Evolutionary conservation across 2,797 vertebrate genomes (phyloP).

Genomic region (Brachyalestes nurse): DNA sequence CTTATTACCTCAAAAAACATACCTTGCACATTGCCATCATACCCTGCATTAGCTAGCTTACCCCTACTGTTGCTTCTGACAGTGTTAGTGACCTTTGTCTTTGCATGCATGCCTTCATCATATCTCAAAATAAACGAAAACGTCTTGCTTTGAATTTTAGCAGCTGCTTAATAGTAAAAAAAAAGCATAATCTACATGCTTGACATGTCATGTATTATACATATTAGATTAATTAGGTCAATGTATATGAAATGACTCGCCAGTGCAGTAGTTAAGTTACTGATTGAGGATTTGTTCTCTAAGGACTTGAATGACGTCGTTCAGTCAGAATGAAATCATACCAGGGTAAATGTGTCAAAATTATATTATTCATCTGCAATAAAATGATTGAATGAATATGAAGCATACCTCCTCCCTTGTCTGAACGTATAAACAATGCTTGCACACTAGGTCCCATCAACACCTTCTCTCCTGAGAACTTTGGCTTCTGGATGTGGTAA

Average conservation of each 20-base stretch:
- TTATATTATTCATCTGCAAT: conserved; percentile 13
- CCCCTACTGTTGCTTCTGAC: too few relatives aligned
- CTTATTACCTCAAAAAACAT: background rate
- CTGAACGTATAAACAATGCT: conserved; percentile 74
- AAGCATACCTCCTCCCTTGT: conserved; percentile 68
- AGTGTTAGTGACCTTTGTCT: background rate
- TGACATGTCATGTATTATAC: background rate
- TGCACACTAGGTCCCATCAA: conserved; percentile 78
- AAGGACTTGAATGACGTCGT: background rate
- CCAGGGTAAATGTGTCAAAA: conserved; percentile 1
- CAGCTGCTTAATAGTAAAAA: background rate
- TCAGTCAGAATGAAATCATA: conserved; percentile 5
- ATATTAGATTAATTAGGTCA: background rate
- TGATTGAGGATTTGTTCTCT: background rate
- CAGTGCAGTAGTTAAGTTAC: background rate
- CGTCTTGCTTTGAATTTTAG: background rate
- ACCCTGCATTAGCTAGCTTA: background rate
- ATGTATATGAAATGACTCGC: background rate
- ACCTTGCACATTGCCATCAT: background rate
- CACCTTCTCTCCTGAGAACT: conserved; percentile 75
- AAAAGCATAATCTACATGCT: background rate
- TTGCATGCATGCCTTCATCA: background rate
- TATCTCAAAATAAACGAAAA: background rate
- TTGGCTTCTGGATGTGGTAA: conserved; percentile 77
- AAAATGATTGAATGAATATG: conserved; percentile 41